Evolutionary conservation across 1,140 invertebrate species (phyloP).

Genomic region (Oncopeltus fasciatus): DNA sequence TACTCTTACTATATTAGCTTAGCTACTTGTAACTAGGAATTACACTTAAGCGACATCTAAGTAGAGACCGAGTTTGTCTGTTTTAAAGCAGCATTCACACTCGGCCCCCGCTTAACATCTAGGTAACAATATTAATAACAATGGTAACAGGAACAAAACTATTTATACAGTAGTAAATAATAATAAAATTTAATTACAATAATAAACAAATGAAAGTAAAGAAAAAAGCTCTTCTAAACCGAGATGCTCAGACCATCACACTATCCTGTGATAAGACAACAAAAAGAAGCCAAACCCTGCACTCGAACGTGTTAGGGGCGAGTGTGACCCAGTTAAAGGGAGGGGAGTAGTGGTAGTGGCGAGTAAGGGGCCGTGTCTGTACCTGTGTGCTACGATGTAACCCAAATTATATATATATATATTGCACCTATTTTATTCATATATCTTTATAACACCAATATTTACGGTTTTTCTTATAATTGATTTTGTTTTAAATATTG

Average conservation of each 20-base stretch:
- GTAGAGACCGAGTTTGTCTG: background rate
- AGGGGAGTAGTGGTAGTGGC: background rate
- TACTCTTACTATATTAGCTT: background rate
- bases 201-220: background rate
- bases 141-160: background rate
- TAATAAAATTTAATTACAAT: background rate
- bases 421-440: too few species aligned
- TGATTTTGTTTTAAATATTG: too few species aligned
- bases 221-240: background rate
- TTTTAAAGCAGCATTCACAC: background rate
- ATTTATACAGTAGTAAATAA: background rate
- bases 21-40: background rate
- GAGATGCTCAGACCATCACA: slow-evolving; percentile 8
- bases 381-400: background rate
- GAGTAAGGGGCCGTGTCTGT: background rate
- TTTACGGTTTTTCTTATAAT: too few species aligned
- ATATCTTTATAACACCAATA: too few species aligned
- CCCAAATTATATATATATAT: background rate
- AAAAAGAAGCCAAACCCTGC: slow-evolving; percentile 8
- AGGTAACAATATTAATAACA: background rate
- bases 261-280: background rate
- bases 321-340: background rate
- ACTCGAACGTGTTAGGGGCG: background rate
- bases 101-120: background rate
- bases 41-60: slow-evolving; percentile 3